phyloP scores from a whole-genome alignment of 2,888 invertebrate genomes.

The Perizoma affinitatum region DNA sequence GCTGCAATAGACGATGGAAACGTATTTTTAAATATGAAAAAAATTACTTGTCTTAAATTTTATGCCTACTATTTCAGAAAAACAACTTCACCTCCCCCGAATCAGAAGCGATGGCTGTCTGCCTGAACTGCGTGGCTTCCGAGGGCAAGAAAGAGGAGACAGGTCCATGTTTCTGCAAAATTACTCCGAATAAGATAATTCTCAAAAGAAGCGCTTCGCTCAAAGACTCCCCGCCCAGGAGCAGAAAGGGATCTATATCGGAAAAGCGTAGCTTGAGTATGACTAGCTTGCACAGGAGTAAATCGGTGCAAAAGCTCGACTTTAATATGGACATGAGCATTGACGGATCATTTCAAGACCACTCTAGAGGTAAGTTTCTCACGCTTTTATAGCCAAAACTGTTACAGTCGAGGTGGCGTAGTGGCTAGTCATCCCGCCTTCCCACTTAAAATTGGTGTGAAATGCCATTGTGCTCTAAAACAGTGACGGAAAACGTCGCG shows the following conservation, averaged over 20 bases:
- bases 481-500: no score
- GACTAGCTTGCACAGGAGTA: constrained; percentile 71
- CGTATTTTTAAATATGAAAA: no score
- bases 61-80: constrained; percentile 52
- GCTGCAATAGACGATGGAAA: no score
- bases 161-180: constrained; percentile 64
- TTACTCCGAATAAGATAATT: constrained; percentile 60
- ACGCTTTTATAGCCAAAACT: neutral
- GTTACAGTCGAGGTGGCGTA: no score
- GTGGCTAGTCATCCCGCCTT: no score
- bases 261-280: constrained; percentile 73
- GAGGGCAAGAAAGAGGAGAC: constrained; percentile 49
- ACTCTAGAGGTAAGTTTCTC: constrained; percentile 62
- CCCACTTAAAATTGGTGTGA: no score
- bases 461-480: no score
- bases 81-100: constrained; percentile 74
- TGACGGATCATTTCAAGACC: constrained; percentile 72
- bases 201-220: constrained; percentile 66
- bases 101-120: constrained; percentile 71
- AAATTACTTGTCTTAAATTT: no score
- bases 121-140: constrained; percentile 63
- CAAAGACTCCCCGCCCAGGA: constrained; percentile 68
- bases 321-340: constrained; percentile 82
- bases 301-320: constrained; percentile 80
- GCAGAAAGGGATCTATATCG: constrained; percentile 58